Evolutionary conservation across 2,113 vertebrate genomes (phyloP), one percentile per base, ranked within the genome.

Genomic region (Halichoerus grypus): DNA sequence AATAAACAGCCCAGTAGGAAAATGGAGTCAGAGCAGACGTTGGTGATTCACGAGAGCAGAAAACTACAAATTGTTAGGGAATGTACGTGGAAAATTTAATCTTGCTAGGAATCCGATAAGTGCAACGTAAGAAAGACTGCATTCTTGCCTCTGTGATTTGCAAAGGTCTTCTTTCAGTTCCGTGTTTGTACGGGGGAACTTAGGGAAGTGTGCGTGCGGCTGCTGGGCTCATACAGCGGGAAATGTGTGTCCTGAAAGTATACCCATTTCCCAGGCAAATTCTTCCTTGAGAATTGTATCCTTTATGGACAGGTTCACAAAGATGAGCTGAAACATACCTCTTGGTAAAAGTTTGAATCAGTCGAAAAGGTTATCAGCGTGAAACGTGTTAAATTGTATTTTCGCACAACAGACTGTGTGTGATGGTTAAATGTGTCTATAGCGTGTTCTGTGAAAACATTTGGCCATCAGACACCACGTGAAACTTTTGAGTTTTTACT

Each of bases 11-110:
- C 39, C 33, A 1, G 3, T 12, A 39, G 53, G 28, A 71, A 71
- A 31, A 81, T 1, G 1, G 51, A 81, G 63, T 61, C 22, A 5
- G 28, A 67, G 51, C 51, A 49, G 63, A 59, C 12, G 36, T 14
- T 15, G 15, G 49, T 21, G 61, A 6, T 16, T 59, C 84, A 15
- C 11, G 5, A 26, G 92, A 46, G 36, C 26, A n/a, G 83, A 69
- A 18, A 42, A 3, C 22, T 18, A n/a, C 14, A 6, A 5, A 5
- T 5, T 19, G 46, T 19, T 6, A 19, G 10, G 7, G 49, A 39
- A 4, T 2, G 1, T 18, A 12, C 3, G 0, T 4, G 21, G n/a
- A 4, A n/a, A 36, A 19, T 5, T 13, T 18, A 8, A 31, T 12
- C 46, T 42, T 9, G 21, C 26, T 5, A 24, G 59, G 83, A 67